These are phyloP conservation scores for Bombus balteatus DNA, from an alignment of 1,140 invertebrate genomes.

Conservation along the genomic window DNA sequence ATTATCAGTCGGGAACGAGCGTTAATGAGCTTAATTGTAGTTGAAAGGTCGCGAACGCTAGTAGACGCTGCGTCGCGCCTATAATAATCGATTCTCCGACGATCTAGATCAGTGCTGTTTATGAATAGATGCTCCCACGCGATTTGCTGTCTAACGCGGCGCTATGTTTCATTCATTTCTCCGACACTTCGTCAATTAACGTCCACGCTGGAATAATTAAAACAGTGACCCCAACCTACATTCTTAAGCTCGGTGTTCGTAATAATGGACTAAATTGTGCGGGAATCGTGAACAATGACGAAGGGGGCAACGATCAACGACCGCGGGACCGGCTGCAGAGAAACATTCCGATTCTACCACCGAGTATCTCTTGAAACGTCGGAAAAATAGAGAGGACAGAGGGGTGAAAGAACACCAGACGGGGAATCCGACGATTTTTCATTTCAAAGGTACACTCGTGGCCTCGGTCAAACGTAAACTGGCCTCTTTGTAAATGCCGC, in stretches of 20 bases:
- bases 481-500: slow-evolving; percentile 45
- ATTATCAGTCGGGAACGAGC: slow-evolving; percentile 59
- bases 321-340: not conserved
- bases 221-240: not conserved
- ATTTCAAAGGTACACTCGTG: slow-evolving; percentile 32
- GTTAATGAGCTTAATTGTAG: slow-evolving; percentile 68
- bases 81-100: slow-evolving; percentile 13
- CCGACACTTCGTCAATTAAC: not conserved
- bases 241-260: not conserved
- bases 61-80: slow-evolving; percentile 4
- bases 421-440: slow-evolving; percentile 30
- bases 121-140: slow-evolving; percentile 1
- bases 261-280: slow-evolving; percentile 7
- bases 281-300: slow-evolving; percentile 1
- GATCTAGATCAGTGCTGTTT: slow-evolving; percentile 29
- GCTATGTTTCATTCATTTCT: not conserved
- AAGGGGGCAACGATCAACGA: slow-evolving; percentile 21
- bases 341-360: not conserved
- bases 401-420: not conserved
- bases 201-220: not conserved
- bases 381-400: not conserved
- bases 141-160: not conserved
- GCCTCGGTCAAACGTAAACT: slow-evolving; percentile 16
- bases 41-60: slow-evolving; percentile 61
- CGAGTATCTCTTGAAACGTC: slow-evolving; percentile 16